Evolutionary conservation across 2,113 vertebrate species (phyloP).

Genomic region (Zapornia atra): DNA sequence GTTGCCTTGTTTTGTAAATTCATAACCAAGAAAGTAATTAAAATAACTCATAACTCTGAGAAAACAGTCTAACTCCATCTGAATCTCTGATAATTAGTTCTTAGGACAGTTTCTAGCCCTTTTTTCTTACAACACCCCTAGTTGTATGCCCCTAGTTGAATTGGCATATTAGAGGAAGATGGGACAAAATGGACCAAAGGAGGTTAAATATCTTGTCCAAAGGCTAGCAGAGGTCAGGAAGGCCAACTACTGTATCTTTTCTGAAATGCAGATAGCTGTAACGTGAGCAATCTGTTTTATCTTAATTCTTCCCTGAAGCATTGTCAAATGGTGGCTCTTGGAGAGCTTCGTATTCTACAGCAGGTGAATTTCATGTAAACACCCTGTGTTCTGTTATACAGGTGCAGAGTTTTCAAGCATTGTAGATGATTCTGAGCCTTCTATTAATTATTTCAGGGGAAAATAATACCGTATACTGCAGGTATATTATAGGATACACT

Average conservation of each 20-base stretch:
- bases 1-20: background rate
- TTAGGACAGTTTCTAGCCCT: background rate
- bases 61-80: background rate
- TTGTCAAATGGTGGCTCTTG: background rate
- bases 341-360: background rate
- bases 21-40: background rate
- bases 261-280: background rate
- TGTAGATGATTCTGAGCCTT: background rate
- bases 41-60: background rate
- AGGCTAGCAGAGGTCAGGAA: background rate
- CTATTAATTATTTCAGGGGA: background rate
- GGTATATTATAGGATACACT: background rate
- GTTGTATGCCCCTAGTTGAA: background rate
- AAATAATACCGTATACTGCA: background rate
- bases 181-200: background rate
- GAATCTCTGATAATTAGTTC: background rate
- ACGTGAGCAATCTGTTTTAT: background rate
- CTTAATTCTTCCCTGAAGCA: background rate
- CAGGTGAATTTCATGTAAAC: background rate
- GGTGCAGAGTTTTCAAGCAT: background rate
- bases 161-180: background rate
- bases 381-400: background rate
- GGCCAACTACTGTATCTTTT: background rate
- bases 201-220: background rate
- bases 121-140: background rate